A percentile compares a stretch with the other conserved stretches of the same genome.
Evolutionary conservation across 2,113 vertebrate genomes (phyloP).

Genomic region (Triplophysa dalaica): DNA sequence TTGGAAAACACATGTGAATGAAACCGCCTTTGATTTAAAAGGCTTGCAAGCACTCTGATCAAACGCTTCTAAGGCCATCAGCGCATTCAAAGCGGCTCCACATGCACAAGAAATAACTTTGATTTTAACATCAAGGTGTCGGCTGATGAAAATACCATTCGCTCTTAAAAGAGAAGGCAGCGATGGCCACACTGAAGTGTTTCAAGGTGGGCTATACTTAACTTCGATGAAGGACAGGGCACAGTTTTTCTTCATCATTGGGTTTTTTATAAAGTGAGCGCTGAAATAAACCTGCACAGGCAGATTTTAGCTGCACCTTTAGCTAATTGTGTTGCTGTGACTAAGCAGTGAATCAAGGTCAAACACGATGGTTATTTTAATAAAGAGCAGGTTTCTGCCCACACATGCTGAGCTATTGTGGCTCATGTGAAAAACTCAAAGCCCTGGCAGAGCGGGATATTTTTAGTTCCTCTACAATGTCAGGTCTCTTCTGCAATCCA

Average conservation of each 20-base stretch:
- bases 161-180: slow-evolving; percentile 20
- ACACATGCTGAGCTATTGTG: slow-evolving; percentile 21
- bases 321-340: slow-evolving; percentile 46
- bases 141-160: slow-evolving; percentile 31
- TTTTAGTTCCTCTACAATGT: slow-evolving; percentile 50
- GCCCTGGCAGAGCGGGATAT: slow-evolving; percentile 27
- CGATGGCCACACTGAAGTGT: neutral
- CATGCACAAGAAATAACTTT: neutral
- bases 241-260: neutral
- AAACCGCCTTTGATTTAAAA: slow-evolving; percentile 9
- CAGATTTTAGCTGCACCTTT: slow-evolving; percentile 15
- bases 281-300: slow-evolving; percentile 50
- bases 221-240: slow-evolving; percentile 10
- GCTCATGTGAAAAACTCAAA: slow-evolving; percentile 31
- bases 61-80: slow-evolving; percentile 31
- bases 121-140: slow-evolving; percentile 25
- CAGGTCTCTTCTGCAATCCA: slow-evolving; percentile 37
- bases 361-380: slow-evolving; percentile 49
- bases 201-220: slow-evolving; percentile 20
- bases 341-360: slow-evolving; percentile 49
- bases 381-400: neutral
- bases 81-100: slow-evolving; percentile 3
- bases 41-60: slow-evolving; percentile 23
- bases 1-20: neutral
- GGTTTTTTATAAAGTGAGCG: slow-evolving; percentile 21